These are phyloP conservation scores for Furcifer pardalis DNA, from an alignment of 2,797 vertebrate species.

Conservation along the genomic window DNA sequence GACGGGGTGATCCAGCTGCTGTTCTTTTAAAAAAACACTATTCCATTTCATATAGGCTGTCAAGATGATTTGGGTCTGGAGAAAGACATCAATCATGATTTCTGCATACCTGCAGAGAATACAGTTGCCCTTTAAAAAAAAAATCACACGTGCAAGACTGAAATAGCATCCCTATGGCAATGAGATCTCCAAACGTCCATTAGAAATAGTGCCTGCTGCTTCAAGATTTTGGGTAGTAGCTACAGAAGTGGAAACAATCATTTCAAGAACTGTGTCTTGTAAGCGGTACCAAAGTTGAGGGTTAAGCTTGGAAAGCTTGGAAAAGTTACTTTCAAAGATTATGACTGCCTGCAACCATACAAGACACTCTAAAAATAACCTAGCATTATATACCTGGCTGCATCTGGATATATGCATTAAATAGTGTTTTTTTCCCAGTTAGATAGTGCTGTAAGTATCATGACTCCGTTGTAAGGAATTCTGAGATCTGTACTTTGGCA, in stretches of 20 bases:
- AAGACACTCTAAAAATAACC: no score
- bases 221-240: background rate
- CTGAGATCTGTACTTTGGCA: no score
- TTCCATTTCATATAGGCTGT: background rate
- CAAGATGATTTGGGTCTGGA: background rate
- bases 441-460: no score
- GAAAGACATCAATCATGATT: background rate
- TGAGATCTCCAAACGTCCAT: accelerated
- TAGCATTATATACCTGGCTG: no score
- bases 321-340: no score
- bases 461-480: no score
- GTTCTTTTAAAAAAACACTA: background rate
- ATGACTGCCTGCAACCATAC: no score
- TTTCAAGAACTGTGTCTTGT: background rate
- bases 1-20: background rate
- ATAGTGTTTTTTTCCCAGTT: no score
- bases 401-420: no score
- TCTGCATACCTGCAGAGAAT: background rate
- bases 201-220: no score
- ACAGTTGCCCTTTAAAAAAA: background rate
- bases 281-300: background rate
- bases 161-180: background rate
- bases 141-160: accelerated
- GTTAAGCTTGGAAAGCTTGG: no score
- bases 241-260: background rate